These are phyloP conservation scores for Tenodera sinensis DNA, from an alignment of 2,888 invertebrate genomes.

Conservation along the genomic window DNA sequence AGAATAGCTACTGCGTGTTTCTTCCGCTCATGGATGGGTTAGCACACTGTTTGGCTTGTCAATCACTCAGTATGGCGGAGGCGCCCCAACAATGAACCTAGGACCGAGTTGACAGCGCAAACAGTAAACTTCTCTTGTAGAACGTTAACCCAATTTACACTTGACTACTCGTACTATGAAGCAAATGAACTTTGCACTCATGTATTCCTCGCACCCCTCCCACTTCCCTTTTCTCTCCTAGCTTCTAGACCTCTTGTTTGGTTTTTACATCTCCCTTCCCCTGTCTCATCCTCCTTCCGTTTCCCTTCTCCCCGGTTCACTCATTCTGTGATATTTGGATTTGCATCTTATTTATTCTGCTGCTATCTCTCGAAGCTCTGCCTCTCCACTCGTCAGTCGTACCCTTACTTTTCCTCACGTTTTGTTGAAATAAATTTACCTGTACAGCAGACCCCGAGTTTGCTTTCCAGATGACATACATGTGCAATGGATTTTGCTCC, in stretches of 20 bases:
- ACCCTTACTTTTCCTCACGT: not conserved
- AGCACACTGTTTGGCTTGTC: not conserved
- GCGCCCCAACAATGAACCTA: conserved; percentile 2
- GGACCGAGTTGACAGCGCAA: conserved; percentile 2
- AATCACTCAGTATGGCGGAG: not conserved
- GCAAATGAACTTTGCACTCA: conserved; percentile 17
- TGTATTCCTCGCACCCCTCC: not conserved
- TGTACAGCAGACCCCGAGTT: not conserved
- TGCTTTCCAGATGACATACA: not conserved
- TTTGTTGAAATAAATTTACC: not conserved
- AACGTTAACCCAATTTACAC: conserved; percentile 28
- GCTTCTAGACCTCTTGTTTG: conserved; percentile 12
- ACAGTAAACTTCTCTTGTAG: not conserved
- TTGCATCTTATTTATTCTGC: conserved; percentile 26
- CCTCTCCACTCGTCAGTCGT: not conserved
- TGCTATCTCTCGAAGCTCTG: not conserved
- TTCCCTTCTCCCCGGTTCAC: conserved; percentile 1
- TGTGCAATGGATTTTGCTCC: not conserved
- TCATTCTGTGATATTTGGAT: conserved; percentile 22
- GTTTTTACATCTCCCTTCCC: conserved; percentile 5
- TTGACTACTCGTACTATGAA: conserved; percentile 16
- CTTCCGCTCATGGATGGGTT: not conserved
- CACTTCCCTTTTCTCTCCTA: not conserved
- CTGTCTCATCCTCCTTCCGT: not conserved
- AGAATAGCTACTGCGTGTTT: not conserved